These are phyloP conservation scores for Eremophila alpestris DNA, from an alignment of 2,797 vertebrate genomes.

Conservation along the genomic window DNA sequence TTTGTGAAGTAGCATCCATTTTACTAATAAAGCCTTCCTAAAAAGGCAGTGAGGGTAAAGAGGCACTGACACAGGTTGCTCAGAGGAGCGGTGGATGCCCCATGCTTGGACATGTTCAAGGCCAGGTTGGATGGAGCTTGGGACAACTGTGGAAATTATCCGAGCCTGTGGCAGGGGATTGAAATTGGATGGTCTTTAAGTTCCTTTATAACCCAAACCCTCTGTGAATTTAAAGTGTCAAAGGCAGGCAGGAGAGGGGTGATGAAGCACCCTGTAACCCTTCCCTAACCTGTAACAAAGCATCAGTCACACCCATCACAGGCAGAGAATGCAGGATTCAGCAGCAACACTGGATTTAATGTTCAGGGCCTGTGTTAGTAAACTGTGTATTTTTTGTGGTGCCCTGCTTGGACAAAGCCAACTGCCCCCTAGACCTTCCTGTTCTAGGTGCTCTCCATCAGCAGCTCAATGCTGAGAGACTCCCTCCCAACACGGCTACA, in stretches of 20 bases:
- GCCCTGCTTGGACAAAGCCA: background rate
- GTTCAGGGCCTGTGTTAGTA: background rate
- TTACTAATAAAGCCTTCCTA: background rate
- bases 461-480: rapidly evolving
- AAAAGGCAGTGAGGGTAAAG: background rate
- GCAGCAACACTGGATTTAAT: background rate
- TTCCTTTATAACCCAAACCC: background rate
- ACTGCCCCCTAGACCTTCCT: background rate
- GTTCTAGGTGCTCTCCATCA: background rate
- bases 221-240: background rate
- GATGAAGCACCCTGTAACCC: background rate
- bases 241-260: background rate
- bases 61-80: background rate
- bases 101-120: background rate
- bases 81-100: background rate
- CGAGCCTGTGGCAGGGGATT: background rate
- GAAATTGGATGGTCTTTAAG: background rate
- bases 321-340: background rate
- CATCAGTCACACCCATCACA: background rate
- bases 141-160: background rate
- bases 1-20: background rate
- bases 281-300: background rate
- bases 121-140: background rate
- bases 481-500: rapidly evolving
- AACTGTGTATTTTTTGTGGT: background rate